Percentiles rank a stretch among this genome's conserved stretches.
Evolutionary conservation across 2,797 vertebrate species (phyloP).

Genomic region (Urosaurus nigricauda): DNA sequence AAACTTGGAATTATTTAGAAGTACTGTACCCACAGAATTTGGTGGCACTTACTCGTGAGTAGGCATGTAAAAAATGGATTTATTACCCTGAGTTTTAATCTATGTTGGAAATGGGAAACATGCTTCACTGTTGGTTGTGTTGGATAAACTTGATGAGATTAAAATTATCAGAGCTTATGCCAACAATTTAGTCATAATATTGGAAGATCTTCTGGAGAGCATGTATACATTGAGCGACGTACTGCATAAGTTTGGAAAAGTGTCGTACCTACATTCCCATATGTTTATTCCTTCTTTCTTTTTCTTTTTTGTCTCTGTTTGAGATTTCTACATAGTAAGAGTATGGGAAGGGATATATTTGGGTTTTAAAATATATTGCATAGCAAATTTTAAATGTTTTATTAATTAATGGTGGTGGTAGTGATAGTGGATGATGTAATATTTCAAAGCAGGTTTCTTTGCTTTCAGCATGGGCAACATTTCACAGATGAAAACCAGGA

Average conservation of each 20-base stretch:
- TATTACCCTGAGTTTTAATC: too few species aligned
- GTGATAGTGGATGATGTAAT: not conserved
- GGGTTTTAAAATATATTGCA: not conserved
- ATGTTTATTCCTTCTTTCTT: not conserved
- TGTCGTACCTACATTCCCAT: not conserved
- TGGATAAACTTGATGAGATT: not conserved
- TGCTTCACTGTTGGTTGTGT: not conserved
- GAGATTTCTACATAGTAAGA: not conserved
- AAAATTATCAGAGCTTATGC: not conserved
- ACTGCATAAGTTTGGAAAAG: too few species aligned
- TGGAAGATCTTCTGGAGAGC: too few species aligned
- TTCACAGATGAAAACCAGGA: too few species aligned
- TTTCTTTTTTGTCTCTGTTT: not conserved
- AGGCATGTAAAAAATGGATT: not conserved
- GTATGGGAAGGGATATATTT: not conserved
- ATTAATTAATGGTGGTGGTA: not conserved
- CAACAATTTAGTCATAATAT: too few species aligned
- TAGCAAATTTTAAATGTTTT: not conserved
- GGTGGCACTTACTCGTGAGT: not conserved
- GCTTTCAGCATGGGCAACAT: too few species aligned
- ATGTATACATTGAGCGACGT: too few species aligned
- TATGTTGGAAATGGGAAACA: too few species aligned
- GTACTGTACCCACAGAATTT: not conserved
- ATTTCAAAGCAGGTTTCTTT: not conserved
- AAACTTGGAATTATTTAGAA: not conserved